phyloP scores from a whole-genome alignment of 2,113 vertebrate species.

The Cebidichthys violaceus region DNA sequence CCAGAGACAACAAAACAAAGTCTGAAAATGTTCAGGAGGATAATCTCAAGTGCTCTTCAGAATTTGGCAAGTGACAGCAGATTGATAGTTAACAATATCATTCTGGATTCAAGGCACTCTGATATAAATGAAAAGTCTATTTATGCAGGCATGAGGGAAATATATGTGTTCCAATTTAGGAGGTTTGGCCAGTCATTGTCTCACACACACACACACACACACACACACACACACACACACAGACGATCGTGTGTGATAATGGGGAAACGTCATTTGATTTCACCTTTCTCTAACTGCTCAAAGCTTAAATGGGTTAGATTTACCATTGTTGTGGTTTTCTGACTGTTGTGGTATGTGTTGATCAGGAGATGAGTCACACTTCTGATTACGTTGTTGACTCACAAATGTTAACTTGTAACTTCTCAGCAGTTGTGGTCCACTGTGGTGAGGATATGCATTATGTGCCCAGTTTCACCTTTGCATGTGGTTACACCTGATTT shows the following conservation, averaged over 20 bases:
- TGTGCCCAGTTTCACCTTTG: rapidly evolving
- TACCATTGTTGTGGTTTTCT: too few relatives aligned
- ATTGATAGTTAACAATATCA: background rate
- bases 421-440: background rate
- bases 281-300: background rate
- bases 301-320: slow-evolving; percentile 11
- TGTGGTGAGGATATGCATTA: background rate
- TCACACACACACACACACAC: background rate
- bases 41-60: background rate
- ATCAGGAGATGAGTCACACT: slow-evolving; percentile 5
- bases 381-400: background rate
- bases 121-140: background rate
- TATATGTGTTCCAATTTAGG: background rate
- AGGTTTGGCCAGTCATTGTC: background rate
- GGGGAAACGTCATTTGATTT: background rate
- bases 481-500: slow-evolving; percentile 4
- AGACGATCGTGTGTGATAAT: background rate
- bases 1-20: slow-evolving; percentile 6
- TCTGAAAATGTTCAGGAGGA: background rate
- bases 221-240: background rate
- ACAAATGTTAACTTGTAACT: background rate
- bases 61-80: background rate
- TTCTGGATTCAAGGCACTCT: background rate
- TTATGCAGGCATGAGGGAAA: background rate
- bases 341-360: background rate